phyloP scores from a whole-genome alignment of 2,113 vertebrate species.

The Ailuropoda melanoleuca region DNA sequence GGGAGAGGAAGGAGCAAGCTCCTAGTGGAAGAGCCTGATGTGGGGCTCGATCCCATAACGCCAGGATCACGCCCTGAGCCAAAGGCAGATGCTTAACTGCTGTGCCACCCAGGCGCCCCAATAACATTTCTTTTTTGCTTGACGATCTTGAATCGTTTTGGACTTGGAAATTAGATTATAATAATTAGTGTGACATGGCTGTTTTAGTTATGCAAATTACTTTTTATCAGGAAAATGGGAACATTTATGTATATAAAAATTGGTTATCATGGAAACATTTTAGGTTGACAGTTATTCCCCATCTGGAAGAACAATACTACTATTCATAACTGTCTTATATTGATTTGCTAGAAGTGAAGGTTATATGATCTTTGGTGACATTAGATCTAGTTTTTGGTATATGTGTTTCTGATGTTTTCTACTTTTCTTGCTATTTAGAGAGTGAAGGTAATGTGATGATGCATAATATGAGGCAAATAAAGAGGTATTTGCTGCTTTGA shows the following conservation, averaged over 20 bases:
- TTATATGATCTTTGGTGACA: constrained; percentile 34
- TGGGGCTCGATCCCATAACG: no score
- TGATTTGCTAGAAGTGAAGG: constrained; percentile 52
- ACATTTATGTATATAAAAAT: not conserved
- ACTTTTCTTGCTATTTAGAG: constrained; percentile 15
- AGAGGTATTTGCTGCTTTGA: constrained; percentile 28
- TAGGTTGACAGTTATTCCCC: constrained; percentile 28
- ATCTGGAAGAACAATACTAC: constrained; percentile 21
- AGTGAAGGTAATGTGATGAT: constrained; percentile 39
- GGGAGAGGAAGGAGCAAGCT: no score
- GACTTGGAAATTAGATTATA: constrained; percentile 65
- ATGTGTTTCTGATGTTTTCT: constrained; percentile 29
- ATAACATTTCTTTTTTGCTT: constrained; percentile 20
- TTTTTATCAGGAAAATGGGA: constrained; percentile 42
- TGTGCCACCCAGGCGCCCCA: no score
- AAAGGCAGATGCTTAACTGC: no score
- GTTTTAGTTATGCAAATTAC: constrained; percentile 69
- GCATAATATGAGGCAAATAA: constrained; percentile 30
- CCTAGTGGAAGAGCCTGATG: no score
- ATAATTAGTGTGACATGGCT: constrained; percentile 47
- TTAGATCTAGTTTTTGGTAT: constrained; percentile 17
- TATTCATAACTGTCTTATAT: constrained; percentile 26
- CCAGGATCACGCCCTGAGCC: no score
- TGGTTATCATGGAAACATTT: constrained; percentile 11
- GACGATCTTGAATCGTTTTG: constrained; percentile 58